A percentile compares a stretch with the other conserved stretches of the same genome.
Conservation (phyloP, 2,113 vertebrate species). For the Collichthys lucidus region DNA sequence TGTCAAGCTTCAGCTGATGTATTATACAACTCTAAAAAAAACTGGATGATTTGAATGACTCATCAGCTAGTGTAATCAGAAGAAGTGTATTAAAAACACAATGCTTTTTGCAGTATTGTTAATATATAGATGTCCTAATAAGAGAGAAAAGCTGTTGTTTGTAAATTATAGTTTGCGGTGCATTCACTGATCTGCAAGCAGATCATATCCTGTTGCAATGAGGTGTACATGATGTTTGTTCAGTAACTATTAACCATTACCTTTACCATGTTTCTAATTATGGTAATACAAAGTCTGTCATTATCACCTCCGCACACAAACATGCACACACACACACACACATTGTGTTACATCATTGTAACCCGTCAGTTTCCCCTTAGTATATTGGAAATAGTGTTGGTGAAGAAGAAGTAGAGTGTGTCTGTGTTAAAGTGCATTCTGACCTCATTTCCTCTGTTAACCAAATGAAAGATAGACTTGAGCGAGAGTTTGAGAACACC, state of each 20-base stretch:
- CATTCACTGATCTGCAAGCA: background rate
- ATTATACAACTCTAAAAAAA: background rate
- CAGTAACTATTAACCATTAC: constrained; percentile 44
- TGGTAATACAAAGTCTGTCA: constrained; percentile 34
- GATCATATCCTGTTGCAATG: background rate
- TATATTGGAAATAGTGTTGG: constrained; percentile 13
- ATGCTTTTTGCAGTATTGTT: background rate
- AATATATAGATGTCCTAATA: too few relatives aligned
- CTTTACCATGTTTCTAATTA: constrained; percentile 33
- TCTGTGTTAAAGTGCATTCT: constrained; percentile 29
- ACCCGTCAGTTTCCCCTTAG: constrained; percentile 1
- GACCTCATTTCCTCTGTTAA: constrained; percentile 38
- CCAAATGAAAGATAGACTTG: background rate
- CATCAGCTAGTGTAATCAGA: background rate
- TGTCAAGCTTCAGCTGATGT: background rate
- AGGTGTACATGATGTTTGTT: constrained; percentile 8
- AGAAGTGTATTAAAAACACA: background rate
- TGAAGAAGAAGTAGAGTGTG: constrained; percentile 27
- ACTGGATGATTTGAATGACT: background rate
- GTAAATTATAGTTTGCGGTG: background rate
- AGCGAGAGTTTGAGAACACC: background rate
- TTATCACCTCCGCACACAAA: background rate
- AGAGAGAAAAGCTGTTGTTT: background rate
- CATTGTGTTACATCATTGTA: constrained; percentile 33
- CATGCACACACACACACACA: background rate